Evolutionary conservation across 2,888 invertebrate genomes (phyloP), one percentile per base, ranked within the genome.

Genomic region (Troglohyphantes excavatus): DNA sequence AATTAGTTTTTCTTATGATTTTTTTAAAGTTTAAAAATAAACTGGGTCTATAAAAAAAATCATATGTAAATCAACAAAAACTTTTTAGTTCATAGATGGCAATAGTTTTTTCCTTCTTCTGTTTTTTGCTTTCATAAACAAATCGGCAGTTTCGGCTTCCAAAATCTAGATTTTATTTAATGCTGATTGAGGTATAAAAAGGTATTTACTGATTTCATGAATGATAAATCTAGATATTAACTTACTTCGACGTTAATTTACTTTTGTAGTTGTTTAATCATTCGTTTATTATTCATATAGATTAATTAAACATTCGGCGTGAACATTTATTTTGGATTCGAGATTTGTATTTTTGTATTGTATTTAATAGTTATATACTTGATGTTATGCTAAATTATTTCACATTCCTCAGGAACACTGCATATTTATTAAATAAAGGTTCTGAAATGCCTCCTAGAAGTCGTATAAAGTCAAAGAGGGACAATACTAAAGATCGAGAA

Each of bases 401-500:
- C 3, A 33, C 33, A 33, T 33, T 6, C 9, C 33, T 33, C 9
- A 33, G 33, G 9, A 33, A 33, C 5, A 9, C 33, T 33, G 33
- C 9, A 9, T 33, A 6, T 33, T 33, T 53, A 13, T 53, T 53
- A 53, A 53, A 53, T 53, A 53, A 53, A 53, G 53, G n/a, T 5
- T 53, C 13, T 5, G n/a, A 53, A 21, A 86, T 86, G 86, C 79
- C 86, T 0, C 61, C 79, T 2, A 61, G 86, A 29, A 78, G 61
- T n/a, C 79, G 46, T 72, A 11, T 59, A 9, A 86, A 86, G 26
- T 79, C 72, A 0, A 86, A 43, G 21, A 65, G 59, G 23, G 86
- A 86, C 6, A 33, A 11, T 68, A 19, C 21, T 19, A 86, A 53
- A n/a, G 53, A 53, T 13, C 13, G 46, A 39, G 86, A 86, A 23